Base-by-base conservation (phyloP, 2,797 vertebrate genomes). In the Amniataba percoides region DNA sequence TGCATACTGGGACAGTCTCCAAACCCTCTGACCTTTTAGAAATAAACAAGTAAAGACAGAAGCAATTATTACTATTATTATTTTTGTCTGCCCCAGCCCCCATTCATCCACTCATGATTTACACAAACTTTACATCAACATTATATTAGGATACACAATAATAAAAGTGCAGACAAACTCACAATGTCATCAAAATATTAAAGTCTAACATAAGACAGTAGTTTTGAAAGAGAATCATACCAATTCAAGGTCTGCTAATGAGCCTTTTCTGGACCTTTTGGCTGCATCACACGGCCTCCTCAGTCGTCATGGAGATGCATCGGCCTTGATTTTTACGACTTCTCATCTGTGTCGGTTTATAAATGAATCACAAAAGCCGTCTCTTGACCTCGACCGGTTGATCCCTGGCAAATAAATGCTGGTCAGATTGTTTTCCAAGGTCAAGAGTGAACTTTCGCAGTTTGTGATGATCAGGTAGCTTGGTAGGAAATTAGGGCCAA, bases 1-100 rank as follows among this genome's bases (percentile, higher is more conserved):
- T 52, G 43, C 34, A 53, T 19, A 49, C 36, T 64, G 36, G 42
- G 61, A 77, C 16, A 39, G 15, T 23, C 53, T 82, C 61, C 61
- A 74, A 59, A 51, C 23, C 15, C 19, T 5, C 51, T n/a, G 10
- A 39, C 21, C 39, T 55, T 58, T 64, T 3, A 45, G 19, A 58
- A 39, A 61, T 23, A 64, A 64, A 21, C 25, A 42, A 15, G 21
- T 23, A 36, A 48, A 40, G 14, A 67, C 13, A 31, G 18, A 60
- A 31, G 46, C 0, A 67, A 49, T 63, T 57, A 1, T 7, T 56
- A n/a, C n/a, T n/a, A n/a, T n/a, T n/a, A n/a, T 23, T 1, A 1
- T 48, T 42, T 36, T 9, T 36, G 34, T 36, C 4, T 18, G 21
- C 36, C 43, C 31, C 13, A 36, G 16, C 19, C 56, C 15, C 19